phyloP scores from a whole-genome alignment of 2,888 invertebrate species.

The Acanthosepion pharaonis region DNA sequence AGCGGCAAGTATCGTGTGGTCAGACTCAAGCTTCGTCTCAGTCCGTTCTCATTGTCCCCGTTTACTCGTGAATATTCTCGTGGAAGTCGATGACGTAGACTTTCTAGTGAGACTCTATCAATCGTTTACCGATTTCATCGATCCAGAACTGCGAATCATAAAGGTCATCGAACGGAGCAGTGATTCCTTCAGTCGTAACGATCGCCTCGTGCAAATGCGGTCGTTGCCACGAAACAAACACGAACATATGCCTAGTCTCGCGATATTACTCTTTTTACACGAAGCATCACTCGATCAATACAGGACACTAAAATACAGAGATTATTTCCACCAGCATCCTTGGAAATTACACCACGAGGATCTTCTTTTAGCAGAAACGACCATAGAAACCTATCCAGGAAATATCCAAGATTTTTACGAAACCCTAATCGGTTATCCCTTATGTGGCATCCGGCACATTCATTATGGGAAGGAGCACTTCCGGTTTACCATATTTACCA shows the following conservation, averaged over 20 bases:
- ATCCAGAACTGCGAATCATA: slow-evolving; percentile 24
- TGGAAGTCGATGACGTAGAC: not conserved
- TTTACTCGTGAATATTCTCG: not conserved
- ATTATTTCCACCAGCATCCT: slow-evolving; percentile 10
- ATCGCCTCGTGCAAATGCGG: not conserved
- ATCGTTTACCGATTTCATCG: slow-evolving; percentile 2
- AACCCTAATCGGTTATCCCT: not conserved
- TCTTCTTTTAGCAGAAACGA: not conserved
- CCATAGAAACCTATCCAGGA: not conserved
- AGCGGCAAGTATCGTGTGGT: not conserved
- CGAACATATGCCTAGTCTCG: not conserved
- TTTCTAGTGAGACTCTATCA: not conserved
- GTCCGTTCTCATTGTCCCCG: not conserved
- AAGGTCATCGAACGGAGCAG: not conserved
- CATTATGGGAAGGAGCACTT: slow-evolving; percentile 43
- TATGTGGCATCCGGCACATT: not conserved
- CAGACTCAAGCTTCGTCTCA: not conserved
- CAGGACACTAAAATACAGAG: not conserved
- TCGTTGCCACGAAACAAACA: not conserved
- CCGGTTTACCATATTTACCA: slow-evolving; percentile 40
- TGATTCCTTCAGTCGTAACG: not conserved
- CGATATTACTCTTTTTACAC: not conserved
- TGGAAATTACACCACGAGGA: slow-evolving; percentile 40
- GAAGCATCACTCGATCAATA: not conserved
- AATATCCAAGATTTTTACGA: slow-evolving; percentile 38